phyloP scores from a whole-genome alignment of 2,113 vertebrate genomes.

The Alces alces region DNA sequence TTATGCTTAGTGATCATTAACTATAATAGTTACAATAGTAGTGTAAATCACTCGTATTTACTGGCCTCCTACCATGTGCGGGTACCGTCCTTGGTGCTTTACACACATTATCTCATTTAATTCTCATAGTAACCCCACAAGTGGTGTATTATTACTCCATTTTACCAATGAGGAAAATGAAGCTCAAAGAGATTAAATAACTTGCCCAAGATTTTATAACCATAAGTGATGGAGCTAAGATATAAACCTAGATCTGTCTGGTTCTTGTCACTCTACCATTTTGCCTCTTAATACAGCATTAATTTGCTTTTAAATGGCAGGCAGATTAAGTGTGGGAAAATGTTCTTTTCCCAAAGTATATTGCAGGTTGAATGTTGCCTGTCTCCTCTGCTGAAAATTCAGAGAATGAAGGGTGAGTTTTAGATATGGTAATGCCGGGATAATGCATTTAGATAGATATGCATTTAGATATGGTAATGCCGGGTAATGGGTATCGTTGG shows the following conservation, averaged over 20 bases:
- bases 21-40: neutral
- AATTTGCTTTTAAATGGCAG: neutral
- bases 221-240: neutral
- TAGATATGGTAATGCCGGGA: neutral
- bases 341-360: neutral
- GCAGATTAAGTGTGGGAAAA: neutral
- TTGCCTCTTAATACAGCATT: neutral
- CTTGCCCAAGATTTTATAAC: neutral
- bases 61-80: neutral
- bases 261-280: neutral
- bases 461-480: neutral
- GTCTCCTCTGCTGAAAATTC: neutral
- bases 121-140: neutral
- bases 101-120: neutral
- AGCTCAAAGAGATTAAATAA: neutral
- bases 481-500: too few species aligned
- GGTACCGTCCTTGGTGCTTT: neutral
- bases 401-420: neutral
- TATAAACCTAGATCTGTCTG: neutral
- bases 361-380: neutral
- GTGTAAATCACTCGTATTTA: neutral
- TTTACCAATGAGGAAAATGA: neutral
- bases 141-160: neutral
- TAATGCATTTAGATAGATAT: too few species aligned
- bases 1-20: neutral